These are phyloP conservation scores for Lithophane socia DNA, from an alignment of 2,888 invertebrate genomes.

Conservation along the genomic window DNA sequence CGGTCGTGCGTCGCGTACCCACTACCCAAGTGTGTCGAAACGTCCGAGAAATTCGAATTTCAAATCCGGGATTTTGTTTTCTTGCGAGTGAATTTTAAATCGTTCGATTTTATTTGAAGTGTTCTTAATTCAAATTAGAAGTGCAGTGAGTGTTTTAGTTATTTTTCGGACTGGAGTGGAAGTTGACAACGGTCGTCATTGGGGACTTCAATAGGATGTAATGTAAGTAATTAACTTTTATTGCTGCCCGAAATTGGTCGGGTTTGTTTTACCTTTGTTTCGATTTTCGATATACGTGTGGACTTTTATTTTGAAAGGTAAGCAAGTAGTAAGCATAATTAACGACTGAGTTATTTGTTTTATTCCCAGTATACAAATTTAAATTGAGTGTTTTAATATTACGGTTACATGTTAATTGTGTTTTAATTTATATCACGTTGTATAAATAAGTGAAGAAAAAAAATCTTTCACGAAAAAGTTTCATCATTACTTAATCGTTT, in stretches of 20 bases:
- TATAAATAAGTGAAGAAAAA: background rate
- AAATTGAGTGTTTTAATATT: background rate
- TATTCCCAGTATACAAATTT: background rate
- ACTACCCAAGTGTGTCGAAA: constrained; percentile 43
- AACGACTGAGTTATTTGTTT: background rate
- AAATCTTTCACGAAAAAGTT: background rate
- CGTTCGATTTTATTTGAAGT: constrained; percentile 35
- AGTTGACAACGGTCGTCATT: constrained; percentile 29
- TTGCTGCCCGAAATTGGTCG: constrained; percentile 28
- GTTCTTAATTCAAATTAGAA: constrained; percentile 28
- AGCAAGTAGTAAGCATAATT: constrained; percentile 7
- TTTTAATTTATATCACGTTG: background rate
- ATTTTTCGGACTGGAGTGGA: constrained; percentile 44
- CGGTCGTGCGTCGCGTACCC: constrained; percentile 50
- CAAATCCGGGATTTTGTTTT: constrained; percentile 24
- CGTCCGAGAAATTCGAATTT: constrained; percentile 49
- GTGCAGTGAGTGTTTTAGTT: constrained; percentile 56
- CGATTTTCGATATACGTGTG: constrained; percentile 4
- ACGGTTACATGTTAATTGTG: background rate
- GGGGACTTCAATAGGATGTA: constrained; percentile 55
- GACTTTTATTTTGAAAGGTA: constrained; percentile 27
- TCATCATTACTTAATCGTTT: background rate
- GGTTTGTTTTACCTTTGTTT: constrained; percentile 32
- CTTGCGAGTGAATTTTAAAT: constrained; percentile 30
- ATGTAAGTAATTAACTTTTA: constrained; percentile 65